Base-by-base conservation (phyloP, 2,797 vertebrate species). In the Darevskia mixta region DNA sequence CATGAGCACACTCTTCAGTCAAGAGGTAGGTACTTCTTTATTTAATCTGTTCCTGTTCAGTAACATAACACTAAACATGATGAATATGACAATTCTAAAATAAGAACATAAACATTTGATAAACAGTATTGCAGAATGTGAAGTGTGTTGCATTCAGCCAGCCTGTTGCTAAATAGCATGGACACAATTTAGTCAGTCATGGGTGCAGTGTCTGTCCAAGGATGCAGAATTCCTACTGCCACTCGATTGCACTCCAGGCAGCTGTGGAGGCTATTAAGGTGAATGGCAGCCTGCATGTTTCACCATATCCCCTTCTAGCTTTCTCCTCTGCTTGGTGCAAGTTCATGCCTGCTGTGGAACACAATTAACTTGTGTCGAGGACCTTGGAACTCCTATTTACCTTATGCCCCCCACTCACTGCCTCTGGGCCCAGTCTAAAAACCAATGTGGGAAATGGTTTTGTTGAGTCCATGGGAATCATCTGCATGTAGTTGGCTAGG, bases 101-200 rank as follows among this genome's bases (percentile, higher is more conserved):
- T 20, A 66, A 66, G 27, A 25, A 9, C 20, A 64, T 10, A 20
- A 10, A 45, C 32, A 75, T 75, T 75, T 29, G 17, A 90, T 86
- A 90, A 89, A 88, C 43, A 38, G 81, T 1, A 69, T 20, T 88
- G 11, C 27, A 1, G 0, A 64, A n/a, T 0, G 0, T 0, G 0
- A 1, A 66, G 73, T 7, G 66, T 80, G 81, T 88, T 85, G 64
- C 85, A 69, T 3, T 2, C 80, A 0, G 0, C 73, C 61, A 73
- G 35, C 66, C 82, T 0, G 0, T 86, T 69, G 77, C 72, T 35
- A 85, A 71, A 82, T 77, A 55, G 43, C 58, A 27, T 17, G 25
- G 32, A 3, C 32, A 67, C 11, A 11, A 79, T 41, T 41, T 41
- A 61, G 20, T 6, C 17, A 32, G 23, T 17, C 13, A 55, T 20